Evolutionary conservation across 1,140 invertebrate genomes (phyloP), one percentile per base, ranked within the genome.

Genomic region (Pinna nobilis): DNA sequence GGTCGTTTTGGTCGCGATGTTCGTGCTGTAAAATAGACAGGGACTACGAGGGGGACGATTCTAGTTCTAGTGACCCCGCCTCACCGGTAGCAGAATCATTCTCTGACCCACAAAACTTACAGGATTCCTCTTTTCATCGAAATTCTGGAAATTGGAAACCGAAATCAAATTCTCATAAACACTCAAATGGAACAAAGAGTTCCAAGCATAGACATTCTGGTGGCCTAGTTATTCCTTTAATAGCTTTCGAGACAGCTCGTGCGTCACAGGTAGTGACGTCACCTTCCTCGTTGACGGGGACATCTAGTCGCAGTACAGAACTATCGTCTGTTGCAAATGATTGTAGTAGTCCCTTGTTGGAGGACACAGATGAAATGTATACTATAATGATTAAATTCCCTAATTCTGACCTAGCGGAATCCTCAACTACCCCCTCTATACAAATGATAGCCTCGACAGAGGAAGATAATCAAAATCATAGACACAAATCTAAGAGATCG

Each of bases 1-100:
- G 51, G 55, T 67, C 77, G 3, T 33, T 71, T 20, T 68, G 57
- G 23, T 69, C 60, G 50, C 57, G 63, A 28, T 63, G 80, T 39
- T 72, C 63, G 13, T 86, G 85, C 71, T 79, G 85, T 41, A 80
- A 79, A 73, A 86, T 87, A 60, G 87, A 88, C 53, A 64, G 85
- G 9, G 87, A 88, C 57, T 81, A 82, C 28, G 87, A 87, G 41
- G 51, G 78, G 11, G 87, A 87, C 35, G 86, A 88, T 7, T 83
- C 82, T 1, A 86, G 84, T 53, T 77, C 81, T 6, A 86, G 84
- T 72, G 86, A 87, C 33, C 82, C 80, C 3, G 78, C 67, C 1
- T 84, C 85, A 9, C 81, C 86, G 11, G 47, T 68, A 9, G 20
- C 47, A 1, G 7, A 28, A 18, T 30, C 9, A n/a, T 50, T 25